Conservation (phyloP, 2,797 vertebrate genomes). For the Clamator glandarius region DNA sequence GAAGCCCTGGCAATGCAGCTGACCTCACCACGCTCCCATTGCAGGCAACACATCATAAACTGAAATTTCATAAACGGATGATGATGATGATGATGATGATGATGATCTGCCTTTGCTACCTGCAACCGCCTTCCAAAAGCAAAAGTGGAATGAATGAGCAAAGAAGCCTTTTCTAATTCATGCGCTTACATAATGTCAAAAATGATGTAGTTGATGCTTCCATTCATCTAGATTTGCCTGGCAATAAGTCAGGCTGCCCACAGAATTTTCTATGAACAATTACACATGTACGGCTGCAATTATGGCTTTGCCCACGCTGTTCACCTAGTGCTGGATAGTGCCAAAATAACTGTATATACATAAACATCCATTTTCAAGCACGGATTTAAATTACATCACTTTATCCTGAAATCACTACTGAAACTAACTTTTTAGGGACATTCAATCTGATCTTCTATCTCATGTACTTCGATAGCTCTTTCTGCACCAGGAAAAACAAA, state of each 20-base stretch:
- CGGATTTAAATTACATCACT: background rate
- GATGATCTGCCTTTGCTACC: background rate
- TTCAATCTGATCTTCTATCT: background rate
- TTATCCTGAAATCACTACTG: background rate
- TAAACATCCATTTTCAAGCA: background rate
- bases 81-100: accelerated
- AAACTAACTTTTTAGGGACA: background rate
- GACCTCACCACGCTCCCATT: background rate
- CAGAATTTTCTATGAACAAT: slow-evolving; percentile 33
- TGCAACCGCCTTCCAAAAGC: background rate
- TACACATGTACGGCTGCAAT: slow-evolving; percentile 4
- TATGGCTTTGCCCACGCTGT: slow-evolving; percentile 31
- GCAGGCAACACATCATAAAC: background rate
- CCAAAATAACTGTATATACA: background rate
- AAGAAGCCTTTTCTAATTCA: background rate
- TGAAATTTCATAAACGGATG: background rate
- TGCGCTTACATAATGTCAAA: background rate
- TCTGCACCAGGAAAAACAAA: background rate
- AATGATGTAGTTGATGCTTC: background rate
- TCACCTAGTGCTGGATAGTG: background rate
- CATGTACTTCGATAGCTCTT: background rate
- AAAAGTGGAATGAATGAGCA: background rate
- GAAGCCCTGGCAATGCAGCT: background rate
- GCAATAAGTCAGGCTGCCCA: slow-evolving; percentile 51
- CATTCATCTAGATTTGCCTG: slow-evolving; percentile 44